These are phyloP conservation scores for Rhabdornis inornatus DNA, from an alignment of 2,113 vertebrate species.

Conservation along the genomic window DNA sequence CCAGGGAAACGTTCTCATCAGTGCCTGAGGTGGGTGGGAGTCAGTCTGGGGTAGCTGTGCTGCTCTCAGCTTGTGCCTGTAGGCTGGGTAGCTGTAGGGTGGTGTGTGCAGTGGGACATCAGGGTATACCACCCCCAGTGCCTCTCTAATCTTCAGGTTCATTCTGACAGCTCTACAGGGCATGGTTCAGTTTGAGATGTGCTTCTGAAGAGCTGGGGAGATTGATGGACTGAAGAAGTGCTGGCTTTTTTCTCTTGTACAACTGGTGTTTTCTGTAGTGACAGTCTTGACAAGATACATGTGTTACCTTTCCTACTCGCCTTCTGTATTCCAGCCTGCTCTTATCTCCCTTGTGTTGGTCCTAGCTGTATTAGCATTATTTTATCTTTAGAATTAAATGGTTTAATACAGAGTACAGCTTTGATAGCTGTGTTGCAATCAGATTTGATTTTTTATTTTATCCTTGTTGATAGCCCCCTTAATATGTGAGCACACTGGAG, in stretches of 20 bases:
- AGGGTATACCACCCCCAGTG: not conserved
- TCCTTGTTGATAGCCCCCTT: not conserved
- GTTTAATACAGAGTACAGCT: not conserved
- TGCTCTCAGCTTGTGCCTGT: not conserved
- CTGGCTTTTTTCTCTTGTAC: not conserved
- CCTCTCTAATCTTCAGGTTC: not conserved
- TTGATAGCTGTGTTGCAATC: not conserved
- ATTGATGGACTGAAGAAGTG: not conserved
- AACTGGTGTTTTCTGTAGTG: not conserved
- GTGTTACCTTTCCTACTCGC: not conserved
- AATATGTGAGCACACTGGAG: not conserved
- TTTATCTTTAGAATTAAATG: not conserved
- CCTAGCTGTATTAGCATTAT: not conserved
- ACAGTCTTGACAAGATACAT: not conserved
- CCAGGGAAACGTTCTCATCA: rapidly evolving
- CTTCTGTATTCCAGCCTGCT: not conserved
- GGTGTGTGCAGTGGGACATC: not conserved
- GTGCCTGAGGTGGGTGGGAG: not conserved
- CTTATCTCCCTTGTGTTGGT: not conserved
- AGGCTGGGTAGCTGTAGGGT: not conserved
- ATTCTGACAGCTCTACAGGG: not conserved
- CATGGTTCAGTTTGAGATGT: not conserved
- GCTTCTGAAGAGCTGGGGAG: not conserved
- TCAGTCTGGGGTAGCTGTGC: not conserved
- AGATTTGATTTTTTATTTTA: not conserved